phyloP scores from a whole-genome alignment of 2,797 vertebrate genomes.

The Podarcis lilfordi region DNA sequence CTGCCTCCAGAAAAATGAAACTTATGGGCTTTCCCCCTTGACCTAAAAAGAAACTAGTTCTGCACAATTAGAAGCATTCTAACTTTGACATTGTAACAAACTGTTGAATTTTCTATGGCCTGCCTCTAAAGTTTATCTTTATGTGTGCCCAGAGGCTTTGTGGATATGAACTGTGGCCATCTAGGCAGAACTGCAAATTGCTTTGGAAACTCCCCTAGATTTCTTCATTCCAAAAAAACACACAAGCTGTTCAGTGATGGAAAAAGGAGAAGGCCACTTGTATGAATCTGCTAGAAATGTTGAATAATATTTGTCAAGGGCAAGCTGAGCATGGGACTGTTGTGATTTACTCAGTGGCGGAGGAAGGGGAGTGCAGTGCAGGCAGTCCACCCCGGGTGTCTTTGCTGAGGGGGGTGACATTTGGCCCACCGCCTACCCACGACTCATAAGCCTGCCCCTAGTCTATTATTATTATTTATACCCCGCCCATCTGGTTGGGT shows the following conservation, averaged over 20 bases:
- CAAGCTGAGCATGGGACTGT: not conserved
- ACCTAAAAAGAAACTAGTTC: conserved; percentile 25
- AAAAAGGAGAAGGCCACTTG: not conserved
- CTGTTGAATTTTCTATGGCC: not conserved
- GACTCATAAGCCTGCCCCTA: too few relatives aligned
- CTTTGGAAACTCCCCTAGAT: not conserved
- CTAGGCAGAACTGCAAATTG: not conserved
- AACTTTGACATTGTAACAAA: not conserved
- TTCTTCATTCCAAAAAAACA: not conserved
- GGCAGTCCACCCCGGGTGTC: too few relatives aligned
- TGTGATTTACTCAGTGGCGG: not conserved
- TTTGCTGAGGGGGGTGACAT: too few relatives aligned
- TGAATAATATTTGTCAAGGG: not conserved
- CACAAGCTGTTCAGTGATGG: not conserved
- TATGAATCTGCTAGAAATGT: not conserved
- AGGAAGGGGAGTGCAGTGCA: too few relatives aligned
- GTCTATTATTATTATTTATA: too few relatives aligned
- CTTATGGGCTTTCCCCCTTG: not conserved
- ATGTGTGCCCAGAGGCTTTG: not conserved
- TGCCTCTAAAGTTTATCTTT: not conserved
- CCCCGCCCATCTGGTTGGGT: too few relatives aligned
- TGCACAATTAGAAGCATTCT: conserved; percentile 11
- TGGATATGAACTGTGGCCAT: not conserved
- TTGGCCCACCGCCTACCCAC: too few relatives aligned
- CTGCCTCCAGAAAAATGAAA: conserved; percentile 28